These are phyloP conservation scores for Uloborus diversus DNA, from an alignment of 1,140 invertebrate species.

Conservation along the genomic window DNA sequence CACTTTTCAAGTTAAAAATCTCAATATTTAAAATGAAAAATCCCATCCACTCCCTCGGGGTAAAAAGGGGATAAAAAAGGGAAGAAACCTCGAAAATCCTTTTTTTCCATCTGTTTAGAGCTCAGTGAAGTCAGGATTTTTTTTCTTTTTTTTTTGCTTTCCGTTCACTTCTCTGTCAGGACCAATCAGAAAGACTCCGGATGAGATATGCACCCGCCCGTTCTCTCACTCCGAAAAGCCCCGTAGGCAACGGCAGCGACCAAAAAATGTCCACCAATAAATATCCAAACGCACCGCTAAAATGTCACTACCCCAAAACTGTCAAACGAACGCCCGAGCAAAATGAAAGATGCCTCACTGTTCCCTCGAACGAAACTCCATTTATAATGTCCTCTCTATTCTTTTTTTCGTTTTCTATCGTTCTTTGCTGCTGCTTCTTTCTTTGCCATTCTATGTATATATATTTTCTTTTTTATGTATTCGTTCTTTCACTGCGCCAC, in stretches of 20 bases:
- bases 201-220: conserved; percentile 51
- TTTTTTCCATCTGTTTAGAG: conserved; percentile 45
- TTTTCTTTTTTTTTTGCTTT: no score
- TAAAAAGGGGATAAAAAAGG: neutral
- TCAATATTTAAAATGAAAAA: conserved; percentile 41
- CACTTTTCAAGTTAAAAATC: conserved; percentile 6
- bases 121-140: conserved; percentile 25
- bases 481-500: conserved; percentile 40
- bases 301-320: conserved; percentile 52
- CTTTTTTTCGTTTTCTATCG: neutral
- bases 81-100: conserved; percentile 20
- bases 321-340: conserved; percentile 50
- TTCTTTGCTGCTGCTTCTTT: conserved; percentile 34
- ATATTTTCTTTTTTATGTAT: conserved; percentile 43
- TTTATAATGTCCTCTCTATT: conserved; percentile 50
- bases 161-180: conserved; percentile 35
- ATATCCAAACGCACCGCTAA: conserved; percentile 54
- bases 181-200: conserved; percentile 48
- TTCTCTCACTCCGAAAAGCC: conserved; percentile 44
- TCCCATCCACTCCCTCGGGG: conserved; percentile 3
- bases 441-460: conserved; percentile 41
- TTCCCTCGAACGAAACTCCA: conserved; percentile 51
- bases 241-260: conserved; percentile 48
- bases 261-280: conserved; percentile 57
- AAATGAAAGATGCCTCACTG: conserved; percentile 52